Evolutionary conservation across 2,888 invertebrate species (phyloP).

Genomic region (Ophonus ardosiacus): DNA sequence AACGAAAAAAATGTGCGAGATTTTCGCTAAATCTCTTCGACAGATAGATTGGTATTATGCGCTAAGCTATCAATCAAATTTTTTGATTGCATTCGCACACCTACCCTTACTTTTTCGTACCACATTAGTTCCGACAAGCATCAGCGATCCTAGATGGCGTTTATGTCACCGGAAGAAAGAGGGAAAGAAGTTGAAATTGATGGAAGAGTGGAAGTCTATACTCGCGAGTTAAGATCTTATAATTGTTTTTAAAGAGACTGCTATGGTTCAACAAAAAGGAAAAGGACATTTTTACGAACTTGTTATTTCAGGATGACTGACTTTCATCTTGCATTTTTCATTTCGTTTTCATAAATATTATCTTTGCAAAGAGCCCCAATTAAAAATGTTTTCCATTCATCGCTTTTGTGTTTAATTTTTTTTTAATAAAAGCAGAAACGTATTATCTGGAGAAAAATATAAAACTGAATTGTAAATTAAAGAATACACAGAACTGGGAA

Average conservation of each 20-base stretch:
- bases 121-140: constrained; percentile 42
- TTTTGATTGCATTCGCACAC: constrained; percentile 43
- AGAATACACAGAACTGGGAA: not conserved
- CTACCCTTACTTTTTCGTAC: constrained; percentile 25
- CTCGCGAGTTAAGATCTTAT: not conserved
- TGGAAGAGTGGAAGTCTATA: not conserved
- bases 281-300: not conserved
- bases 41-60: constrained; percentile 47
- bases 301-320: not conserved
- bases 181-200: not conserved
- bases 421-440: not conserved
- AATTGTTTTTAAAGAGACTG: not conserved
- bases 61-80: constrained; percentile 44
- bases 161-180: not conserved
- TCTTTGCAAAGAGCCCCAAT: constrained; percentile 13
- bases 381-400: not conserved
- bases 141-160: not conserved
- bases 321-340: not conserved
- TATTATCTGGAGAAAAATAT: not conserved
- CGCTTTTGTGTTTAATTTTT: not conserved
- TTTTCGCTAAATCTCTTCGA: constrained; percentile 20
- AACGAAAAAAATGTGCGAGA: constrained; percentile 11
- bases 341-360: constrained; percentile 2
- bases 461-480: constrained; percentile 13
- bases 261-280: not conserved